Evolutionary conservation across 2,113 vertebrate genomes (phyloP).

Genomic region (Tretioscincus oriximinensis): DNA sequence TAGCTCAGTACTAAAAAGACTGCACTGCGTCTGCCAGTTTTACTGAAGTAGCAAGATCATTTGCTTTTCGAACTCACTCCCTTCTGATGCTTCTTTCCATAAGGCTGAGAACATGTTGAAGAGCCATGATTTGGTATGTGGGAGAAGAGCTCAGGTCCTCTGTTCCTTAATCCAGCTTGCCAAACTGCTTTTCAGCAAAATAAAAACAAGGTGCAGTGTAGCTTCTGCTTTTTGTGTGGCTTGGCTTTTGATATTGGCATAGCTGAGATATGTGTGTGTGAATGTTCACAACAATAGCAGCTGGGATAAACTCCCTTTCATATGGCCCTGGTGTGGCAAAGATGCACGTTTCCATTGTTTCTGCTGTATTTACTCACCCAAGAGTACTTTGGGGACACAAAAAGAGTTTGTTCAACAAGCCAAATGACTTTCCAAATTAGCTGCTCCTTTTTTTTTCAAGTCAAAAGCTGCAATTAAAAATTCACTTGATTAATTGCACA

Average conservation of each 20-base stretch:
- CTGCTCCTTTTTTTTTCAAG: neutral
- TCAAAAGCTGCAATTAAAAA: constrained; percentile 4
- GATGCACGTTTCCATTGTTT: constrained; percentile 1
- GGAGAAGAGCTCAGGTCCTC: neutral
- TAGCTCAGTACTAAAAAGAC: too few species aligned
- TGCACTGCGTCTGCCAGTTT: neutral
- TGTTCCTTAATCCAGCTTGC: neutral
- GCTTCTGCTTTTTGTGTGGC: neutral
- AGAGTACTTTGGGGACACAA: constrained; percentile 1
- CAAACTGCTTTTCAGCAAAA: neutral
- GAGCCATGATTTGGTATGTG: neutral
- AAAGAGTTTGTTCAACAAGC: constrained; percentile 7
- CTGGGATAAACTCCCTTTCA: constrained; percentile 11
- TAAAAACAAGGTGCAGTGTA: neutral
- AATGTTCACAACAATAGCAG: neutral
- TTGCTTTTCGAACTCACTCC: neutral
- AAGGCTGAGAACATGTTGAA: neutral
- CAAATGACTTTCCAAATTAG: constrained; percentile 14
- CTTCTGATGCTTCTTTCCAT: neutral
- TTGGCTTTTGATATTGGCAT: neutral
- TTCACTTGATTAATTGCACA: constrained; percentile 6
- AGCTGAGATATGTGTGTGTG: neutral
- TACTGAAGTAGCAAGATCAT: neutral
- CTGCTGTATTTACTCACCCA: neutral
- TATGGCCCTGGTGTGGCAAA: neutral